Percentiles rank a stretch among this genome's conserved stretches.
phyloP scores from a whole-genome alignment of 2,888 invertebrate genomes.

The Acanthosepion lycidas region DNA sequence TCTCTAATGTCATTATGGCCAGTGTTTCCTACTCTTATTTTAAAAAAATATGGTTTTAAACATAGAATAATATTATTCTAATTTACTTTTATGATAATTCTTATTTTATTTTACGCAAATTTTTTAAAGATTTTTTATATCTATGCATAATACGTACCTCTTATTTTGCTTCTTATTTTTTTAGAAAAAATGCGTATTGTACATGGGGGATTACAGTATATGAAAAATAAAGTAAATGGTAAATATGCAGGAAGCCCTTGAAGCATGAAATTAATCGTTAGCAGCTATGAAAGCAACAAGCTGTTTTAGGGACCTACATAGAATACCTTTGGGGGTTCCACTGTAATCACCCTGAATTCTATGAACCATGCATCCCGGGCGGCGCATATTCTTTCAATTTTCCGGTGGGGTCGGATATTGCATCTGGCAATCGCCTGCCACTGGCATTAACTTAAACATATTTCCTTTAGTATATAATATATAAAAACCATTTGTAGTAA shows the following conservation, averaged over 20 bases:
- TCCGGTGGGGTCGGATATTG: neutral
- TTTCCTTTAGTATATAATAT: neutral
- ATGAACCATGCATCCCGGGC: neutral
- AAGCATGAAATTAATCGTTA: neutral
- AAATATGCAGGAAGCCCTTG: neutral
- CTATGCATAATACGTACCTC: no score
- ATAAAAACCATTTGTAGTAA: neutral
- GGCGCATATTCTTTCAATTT: neutral
- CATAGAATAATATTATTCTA: no score
- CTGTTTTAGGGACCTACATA: neutral
- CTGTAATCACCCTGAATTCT: neutral
- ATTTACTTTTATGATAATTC: no score
- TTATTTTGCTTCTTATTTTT: no score
- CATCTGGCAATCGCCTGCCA: neutral
- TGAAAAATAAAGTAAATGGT: no score
- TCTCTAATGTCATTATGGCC: no score
- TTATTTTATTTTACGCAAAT: no score
- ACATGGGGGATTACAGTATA: no score
- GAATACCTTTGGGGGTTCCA: neutral
- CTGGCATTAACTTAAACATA: neutral
- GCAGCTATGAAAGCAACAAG: neutral
- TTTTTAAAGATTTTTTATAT: no score
- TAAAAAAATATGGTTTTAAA: no score
- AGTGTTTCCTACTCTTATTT: no score
- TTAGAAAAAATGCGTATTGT: no score